A percentile compares a stretch with the other conserved stretches of the same genome.
These are phyloP conservation scores for Drosophila arawakana DNA, from an alignment of 1,140 invertebrate genomes.

Conservation along the genomic window DNA sequence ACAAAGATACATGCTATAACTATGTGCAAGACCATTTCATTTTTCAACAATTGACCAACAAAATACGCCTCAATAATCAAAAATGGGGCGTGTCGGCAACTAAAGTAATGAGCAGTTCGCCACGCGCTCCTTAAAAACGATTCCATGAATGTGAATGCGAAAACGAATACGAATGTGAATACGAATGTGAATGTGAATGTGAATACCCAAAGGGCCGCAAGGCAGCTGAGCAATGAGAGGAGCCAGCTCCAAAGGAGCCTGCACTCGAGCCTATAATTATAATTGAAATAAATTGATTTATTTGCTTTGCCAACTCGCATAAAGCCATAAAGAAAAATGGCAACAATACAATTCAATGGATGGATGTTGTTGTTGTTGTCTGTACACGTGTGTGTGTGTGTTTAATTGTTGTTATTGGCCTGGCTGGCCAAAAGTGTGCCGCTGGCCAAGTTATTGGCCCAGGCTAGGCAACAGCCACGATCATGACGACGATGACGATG, in stretches of 20 bases:
- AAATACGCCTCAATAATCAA: constrained; percentile 69
- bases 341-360: constrained; percentile 72
- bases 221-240: constrained; percentile 40
- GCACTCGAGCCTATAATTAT: constrained; percentile 75
- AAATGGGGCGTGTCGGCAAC: constrained; percentile 61
- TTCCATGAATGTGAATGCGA: constrained; percentile 9
- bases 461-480: constrained; percentile 24
- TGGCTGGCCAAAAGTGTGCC: constrained; percentile 50
- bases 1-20: constrained; percentile 52
- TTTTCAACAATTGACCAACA: constrained; percentile 81
- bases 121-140: constrained; percentile 60
- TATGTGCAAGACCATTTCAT: constrained; percentile 81
- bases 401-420: constrained; percentile 81
- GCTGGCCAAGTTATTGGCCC: constrained; percentile 57
- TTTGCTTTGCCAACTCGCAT: constrained; percentile 72
- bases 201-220: constrained; percentile 29
- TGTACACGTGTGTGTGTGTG: constrained; percentile 52
- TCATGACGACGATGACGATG: constrained; percentile 42
- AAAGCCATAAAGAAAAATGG: constrained; percentile 83
- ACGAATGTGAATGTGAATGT: neutral
- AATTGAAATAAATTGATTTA: constrained; percentile 83
- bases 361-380: constrained; percentile 32
- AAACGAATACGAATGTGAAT: constrained; percentile 4
- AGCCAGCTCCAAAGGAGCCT: constrained; percentile 33
- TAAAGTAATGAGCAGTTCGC: constrained; percentile 82